Conservation (phyloP, 2,113 vertebrate species). For the Rhea pennata region DNA sequence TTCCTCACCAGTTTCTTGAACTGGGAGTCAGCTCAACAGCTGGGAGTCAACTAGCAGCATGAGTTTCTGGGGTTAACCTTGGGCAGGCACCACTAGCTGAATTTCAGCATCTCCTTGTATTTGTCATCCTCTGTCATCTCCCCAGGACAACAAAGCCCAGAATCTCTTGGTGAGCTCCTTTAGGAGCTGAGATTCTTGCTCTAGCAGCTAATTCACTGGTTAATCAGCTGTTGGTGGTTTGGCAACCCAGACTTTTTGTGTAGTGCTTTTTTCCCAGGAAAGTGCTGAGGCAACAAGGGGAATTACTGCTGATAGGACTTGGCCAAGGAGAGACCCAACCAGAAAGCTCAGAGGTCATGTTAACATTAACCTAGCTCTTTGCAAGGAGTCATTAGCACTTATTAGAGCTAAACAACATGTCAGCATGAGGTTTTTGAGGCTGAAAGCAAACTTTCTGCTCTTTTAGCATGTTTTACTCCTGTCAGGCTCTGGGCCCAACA, state of each 20-base stretch:
- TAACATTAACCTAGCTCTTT: not conserved
- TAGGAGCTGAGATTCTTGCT: not conserved
- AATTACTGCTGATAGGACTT: not conserved
- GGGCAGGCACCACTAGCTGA: fast-evolving
- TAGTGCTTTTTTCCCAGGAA: not conserved
- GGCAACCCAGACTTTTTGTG: not conserved
- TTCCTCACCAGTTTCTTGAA: not conserved
- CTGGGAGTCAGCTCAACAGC: not conserved
- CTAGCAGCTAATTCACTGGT: not conserved
- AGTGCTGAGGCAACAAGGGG: not conserved
- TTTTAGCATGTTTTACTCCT: not conserved
- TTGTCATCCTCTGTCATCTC: not conserved
- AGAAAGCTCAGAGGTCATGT: not conserved
- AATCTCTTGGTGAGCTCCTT: not conserved
- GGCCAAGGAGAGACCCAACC: not conserved
- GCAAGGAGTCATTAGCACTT: not conserved
- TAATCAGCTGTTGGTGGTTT: not conserved
- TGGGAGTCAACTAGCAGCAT: fast-evolving
- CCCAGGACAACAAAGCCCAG: not conserved
- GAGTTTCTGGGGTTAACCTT: not conserved
- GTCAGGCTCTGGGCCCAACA: not conserved
- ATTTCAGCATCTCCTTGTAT: not conserved
- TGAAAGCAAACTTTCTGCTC: not conserved
- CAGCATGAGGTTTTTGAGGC: not conserved
- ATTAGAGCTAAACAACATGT: not conserved